These are phyloP conservation scores for Caenorhabditis panamensis DNA, from an alignment of 2,888 invertebrate species.

Conservation along the genomic window DNA sequence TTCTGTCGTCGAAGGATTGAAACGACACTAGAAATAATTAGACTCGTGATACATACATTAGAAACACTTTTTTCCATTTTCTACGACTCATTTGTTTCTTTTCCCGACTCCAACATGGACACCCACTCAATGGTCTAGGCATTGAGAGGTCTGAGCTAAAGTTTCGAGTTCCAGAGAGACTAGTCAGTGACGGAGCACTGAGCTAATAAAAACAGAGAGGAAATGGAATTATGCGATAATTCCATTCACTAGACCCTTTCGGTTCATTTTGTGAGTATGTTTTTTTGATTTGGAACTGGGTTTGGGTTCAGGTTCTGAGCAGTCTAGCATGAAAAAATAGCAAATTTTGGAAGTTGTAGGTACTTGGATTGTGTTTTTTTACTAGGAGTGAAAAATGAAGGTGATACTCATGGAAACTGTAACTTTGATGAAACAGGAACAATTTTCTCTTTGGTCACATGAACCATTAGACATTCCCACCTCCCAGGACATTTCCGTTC, in stretches of 20 bases:
- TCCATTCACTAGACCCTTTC: neutral
- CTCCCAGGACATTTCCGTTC: too few relatives aligned
- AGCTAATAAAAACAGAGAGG: neutral
- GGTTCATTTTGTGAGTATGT: neutral
- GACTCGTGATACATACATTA: neutral
- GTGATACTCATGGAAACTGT: too few relatives aligned
- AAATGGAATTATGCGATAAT: slow-evolving; percentile 20
- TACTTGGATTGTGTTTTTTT: too few relatives aligned
- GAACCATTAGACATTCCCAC: too few relatives aligned
- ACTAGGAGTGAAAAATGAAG: too few relatives aligned
- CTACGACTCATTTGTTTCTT: neutral
- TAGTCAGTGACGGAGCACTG: neutral
- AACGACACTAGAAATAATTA: slow-evolving; percentile 1
- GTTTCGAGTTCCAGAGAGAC: slow-evolving; percentile 3
- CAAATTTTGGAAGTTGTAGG: neutral
- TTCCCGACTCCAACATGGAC: neutral
- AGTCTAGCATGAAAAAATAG: too few relatives aligned
- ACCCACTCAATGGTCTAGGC: slow-evolving; percentile 6
- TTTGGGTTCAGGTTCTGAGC: neutral
- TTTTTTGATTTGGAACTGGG: neutral
- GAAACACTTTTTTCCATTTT: neutral
- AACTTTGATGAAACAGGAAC: too few relatives aligned
- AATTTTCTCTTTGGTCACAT: too few relatives aligned
- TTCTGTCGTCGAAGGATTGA: too few relatives aligned
- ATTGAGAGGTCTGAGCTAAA: too few relatives aligned